Percentiles rank a stretch among this genome's conserved stretches.
These are phyloP conservation scores for Eucidaris tribuloides DNA, from an alignment of 35 echinoderm and acorn worm genomes.

Conservation along the genomic window DNA sequence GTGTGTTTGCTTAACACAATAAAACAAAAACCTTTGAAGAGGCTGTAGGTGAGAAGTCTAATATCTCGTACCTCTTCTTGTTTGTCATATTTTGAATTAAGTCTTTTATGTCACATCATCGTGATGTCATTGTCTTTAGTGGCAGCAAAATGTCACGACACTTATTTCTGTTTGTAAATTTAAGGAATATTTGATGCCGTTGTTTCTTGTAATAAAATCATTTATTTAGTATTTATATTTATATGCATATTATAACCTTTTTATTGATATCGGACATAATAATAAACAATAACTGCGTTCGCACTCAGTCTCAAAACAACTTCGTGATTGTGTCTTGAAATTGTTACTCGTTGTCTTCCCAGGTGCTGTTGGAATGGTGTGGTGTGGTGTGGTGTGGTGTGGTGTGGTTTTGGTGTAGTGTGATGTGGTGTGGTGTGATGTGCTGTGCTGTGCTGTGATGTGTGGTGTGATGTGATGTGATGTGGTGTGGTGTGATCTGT, in stretches of 20 bases:
- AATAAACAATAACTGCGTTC: not conserved
- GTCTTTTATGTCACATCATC: not conserved
- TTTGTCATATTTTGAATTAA: not conserved
- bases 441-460: no score
- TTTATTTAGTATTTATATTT: conserved; percentile 37
- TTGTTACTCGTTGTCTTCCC: not conserved
- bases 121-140: not conserved
- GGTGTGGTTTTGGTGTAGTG: not conserved
- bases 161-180: not conserved
- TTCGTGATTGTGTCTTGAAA: not conserved
- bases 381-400: not conserved
- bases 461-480: no score
- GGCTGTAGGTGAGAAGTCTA: no score
- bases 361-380: not conserved
- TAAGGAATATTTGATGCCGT: no score
- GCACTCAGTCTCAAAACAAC: not conserved
- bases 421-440: not conserved
- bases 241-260: conserved; percentile 9
- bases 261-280: not conserved
- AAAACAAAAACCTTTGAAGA: no score
- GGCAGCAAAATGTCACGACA: not conserved
- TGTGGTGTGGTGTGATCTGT: no score
- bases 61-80: no score
- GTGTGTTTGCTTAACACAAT: no score
- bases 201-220: no score